Evolutionary conservation across 35 echinoderm and acorn worm genomes (phyloP).

Genomic region (Ophiothrix spiculata): DNA sequence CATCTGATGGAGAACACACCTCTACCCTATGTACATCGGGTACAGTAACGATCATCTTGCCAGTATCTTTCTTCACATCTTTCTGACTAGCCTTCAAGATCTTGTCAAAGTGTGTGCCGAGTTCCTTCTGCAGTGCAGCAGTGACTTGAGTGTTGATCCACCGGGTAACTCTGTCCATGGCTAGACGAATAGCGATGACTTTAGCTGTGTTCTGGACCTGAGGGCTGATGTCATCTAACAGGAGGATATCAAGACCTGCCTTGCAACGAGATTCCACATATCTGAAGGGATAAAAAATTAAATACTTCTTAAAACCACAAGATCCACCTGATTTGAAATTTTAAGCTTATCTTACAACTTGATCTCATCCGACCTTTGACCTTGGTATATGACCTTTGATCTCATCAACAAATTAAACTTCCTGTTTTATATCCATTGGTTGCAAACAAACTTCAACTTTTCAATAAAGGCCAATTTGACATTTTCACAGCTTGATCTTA

Average conservation of each 20-base stretch:
- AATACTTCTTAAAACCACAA: too few relatives aligned
- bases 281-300: too few relatives aligned
- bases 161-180: conserved; percentile 32
- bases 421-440: too few relatives aligned
- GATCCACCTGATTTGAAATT: too few relatives aligned
- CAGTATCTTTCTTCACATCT: neutral
- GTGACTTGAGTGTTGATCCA: conserved; percentile 67
- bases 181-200: conserved; percentile 38
- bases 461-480: too few relatives aligned
- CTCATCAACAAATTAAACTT: too few relatives aligned
- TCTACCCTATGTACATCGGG: neutral
- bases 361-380: too few relatives aligned
- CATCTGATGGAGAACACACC: neutral
- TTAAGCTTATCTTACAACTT: too few relatives aligned
- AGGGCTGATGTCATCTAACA: conserved; percentile 32
- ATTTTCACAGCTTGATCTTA: too few relatives aligned
- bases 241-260: conserved; percentile 20
- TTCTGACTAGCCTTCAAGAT: neutral
- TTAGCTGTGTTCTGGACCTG: conserved; percentile 42
- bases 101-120: neutral
- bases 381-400: too few relatives aligned
- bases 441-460: too few relatives aligned
- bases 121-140: conserved; percentile 22
- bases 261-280: conserved; percentile 37
- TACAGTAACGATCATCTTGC: neutral